Evolutionary conservation across 2,888 invertebrate genomes (phyloP).

Genomic region (Pollenia angustigena): DNA sequence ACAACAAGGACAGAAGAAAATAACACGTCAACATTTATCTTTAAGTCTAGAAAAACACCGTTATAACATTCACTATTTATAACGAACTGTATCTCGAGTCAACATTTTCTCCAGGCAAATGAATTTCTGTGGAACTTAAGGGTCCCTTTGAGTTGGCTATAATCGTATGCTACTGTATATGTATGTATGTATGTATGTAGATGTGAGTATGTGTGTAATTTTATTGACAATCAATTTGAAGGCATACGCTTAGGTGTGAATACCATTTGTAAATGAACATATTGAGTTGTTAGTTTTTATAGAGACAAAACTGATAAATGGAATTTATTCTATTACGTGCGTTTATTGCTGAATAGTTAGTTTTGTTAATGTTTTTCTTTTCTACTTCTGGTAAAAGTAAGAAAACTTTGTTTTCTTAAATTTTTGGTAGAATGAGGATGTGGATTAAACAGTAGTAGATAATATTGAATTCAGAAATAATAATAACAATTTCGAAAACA

Average conservation of each 20-base stretch:
- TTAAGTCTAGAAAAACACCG: too few relatives aligned
- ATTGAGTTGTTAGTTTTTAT: conserved; percentile 24
- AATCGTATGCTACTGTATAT: too few relatives aligned
- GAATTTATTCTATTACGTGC: background rate
- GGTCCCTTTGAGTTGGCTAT: too few relatives aligned
- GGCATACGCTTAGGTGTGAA: background rate
- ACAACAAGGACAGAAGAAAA: background rate
- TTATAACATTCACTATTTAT: too few relatives aligned
- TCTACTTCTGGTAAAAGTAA: background rate
- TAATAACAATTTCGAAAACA: too few relatives aligned
- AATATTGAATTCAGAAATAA: too few relatives aligned
- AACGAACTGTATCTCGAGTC: too few relatives aligned
- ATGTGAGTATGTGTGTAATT: background rate
- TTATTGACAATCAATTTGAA: background rate
- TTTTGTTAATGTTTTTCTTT: background rate
- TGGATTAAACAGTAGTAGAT: too few relatives aligned
- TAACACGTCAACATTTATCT: background rate
- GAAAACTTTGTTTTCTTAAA: background rate
- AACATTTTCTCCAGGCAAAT: too few relatives aligned
- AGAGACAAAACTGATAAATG: background rate
- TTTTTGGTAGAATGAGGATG: background rate
- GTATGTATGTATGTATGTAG: background rate
- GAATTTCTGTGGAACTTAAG: too few relatives aligned
- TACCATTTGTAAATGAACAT: background rate
- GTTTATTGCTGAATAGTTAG: background rate